Percentiles rank a stretch among this genome's conserved stretches.
Evolutionary conservation across 2,888 invertebrate species (phyloP).

Genomic region (Incurvaria masculella): DNA sequence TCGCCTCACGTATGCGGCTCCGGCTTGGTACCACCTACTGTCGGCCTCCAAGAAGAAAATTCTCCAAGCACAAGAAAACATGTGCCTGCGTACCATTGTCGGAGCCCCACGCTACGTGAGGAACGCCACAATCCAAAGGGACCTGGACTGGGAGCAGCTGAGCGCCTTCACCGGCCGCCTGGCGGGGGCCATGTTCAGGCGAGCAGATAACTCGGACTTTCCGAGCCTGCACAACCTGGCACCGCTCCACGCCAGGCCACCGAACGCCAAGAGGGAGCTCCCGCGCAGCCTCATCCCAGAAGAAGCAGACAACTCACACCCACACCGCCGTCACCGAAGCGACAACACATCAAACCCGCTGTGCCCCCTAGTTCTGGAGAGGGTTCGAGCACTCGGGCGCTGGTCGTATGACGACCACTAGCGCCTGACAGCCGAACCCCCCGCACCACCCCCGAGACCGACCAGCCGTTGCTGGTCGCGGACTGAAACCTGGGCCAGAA

Average conservation of each 20-base stretch:
- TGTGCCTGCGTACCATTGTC: neutral
- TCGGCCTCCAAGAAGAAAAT: neutral
- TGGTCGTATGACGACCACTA: too few species aligned
- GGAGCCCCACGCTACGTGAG: neutral
- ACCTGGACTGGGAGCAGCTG: neutral
- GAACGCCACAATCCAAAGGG: neutral
- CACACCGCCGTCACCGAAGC: neutral
- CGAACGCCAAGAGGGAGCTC: neutral
- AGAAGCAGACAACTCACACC: too few species aligned
- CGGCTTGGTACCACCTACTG: constrained; percentile 4
- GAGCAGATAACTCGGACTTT: neutral
- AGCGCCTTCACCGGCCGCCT: neutral
- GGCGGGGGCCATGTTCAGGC: neutral
- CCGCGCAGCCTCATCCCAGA: neutral
- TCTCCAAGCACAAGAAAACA: neutral
- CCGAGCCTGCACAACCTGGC: neutral
- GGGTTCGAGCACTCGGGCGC: too few species aligned
- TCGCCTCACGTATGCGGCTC: constrained; percentile 3
- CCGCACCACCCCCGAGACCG: too few species aligned
- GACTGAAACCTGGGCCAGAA: too few species aligned
- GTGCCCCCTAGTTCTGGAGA: too few species aligned
- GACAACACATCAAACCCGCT: too few species aligned
- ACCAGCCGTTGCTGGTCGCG: too few species aligned
- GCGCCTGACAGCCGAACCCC: too few species aligned
- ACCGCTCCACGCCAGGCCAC: neutral